Base-by-base conservation (phyloP, 2,113 vertebrate species). In the Paralichthys olivaceus region DNA sequence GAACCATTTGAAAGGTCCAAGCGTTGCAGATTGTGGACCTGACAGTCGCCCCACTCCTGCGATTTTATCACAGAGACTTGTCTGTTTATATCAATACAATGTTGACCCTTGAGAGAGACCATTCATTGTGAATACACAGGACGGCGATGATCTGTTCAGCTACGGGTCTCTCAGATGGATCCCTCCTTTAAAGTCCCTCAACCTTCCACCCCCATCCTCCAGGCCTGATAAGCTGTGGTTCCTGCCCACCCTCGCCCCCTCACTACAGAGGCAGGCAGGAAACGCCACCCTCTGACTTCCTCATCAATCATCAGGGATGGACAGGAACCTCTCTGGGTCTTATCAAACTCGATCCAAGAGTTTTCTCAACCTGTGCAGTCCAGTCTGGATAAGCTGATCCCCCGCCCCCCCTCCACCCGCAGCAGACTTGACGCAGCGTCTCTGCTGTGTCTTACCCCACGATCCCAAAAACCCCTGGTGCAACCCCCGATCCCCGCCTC, bases 361-460 rank as follows among this genome's bases (percentile, higher is more conserved):
- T 81, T 80, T 85, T 83, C 85, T 86, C 85, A 89, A 92, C 90
- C 91, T 92, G 91, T 91, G 91, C 92, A 90, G 91, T 93, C 92
- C 91, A 93, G 92, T 93, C 91, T 92, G 85, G 85, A 93, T 93
- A 92, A 93, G 91, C 90, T 92, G 90, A 91, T 74, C 55, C 75
- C 69, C 62, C 60, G n/a, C 4, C 14, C 23, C 5, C 7, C 5
- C 29, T 40, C 14, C 4, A 12, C n/a, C 26, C 22, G 54, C 49
- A 77, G 29, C 9, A 7, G 66, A 75, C 63, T 78, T 5, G 68
- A 88, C 28, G 49, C 25, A 53, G 72, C 75, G 45, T 65, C 72
- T 74, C 78, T 68, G 78, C 80, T 29, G 79, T 68, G 66, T 81
- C 67, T 60, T 45, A 62, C 59, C 77, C 84, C 53, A 69, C 79